Evolutionary conservation across 2,888 invertebrate genomes (phyloP).

Genomic region (Drepana falcataria): DNA sequence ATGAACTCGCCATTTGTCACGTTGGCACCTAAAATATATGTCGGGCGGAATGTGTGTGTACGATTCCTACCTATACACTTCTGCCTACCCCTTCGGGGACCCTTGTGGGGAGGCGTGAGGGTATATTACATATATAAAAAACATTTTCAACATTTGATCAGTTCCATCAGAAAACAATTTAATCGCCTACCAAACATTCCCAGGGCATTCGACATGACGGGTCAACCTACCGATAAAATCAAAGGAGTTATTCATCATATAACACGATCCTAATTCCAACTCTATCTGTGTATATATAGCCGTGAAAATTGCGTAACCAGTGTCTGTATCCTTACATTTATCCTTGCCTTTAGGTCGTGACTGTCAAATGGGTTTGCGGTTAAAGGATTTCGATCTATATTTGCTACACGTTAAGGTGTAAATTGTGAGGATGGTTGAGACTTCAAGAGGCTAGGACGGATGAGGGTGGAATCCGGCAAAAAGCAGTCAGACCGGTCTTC

Average conservation of each 20-base stretch:
- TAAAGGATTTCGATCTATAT: conserved; percentile 23
- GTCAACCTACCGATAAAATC: conserved; percentile 71
- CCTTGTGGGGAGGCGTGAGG: too few species aligned
- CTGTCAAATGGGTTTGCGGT: conserved; percentile 38
- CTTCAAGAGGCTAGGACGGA: conserved; percentile 37
- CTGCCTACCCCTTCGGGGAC: too few species aligned
- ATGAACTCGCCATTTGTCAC: too few species aligned
- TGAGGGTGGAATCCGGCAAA: conserved; percentile 71
- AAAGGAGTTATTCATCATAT: conserved; percentile 53
- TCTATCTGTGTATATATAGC: conserved; percentile 16
- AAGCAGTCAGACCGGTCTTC: conserved; percentile 65
- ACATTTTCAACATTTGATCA: too few species aligned
- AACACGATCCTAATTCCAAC: conserved; percentile 23
- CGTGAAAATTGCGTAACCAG: conserved; percentile 26
- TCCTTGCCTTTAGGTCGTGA: conserved; percentile 68
- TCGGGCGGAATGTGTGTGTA: too few species aligned
- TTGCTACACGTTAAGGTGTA: conserved; percentile 6
- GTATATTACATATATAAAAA: too few species aligned
- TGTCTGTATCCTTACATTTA: conserved; percentile 49
- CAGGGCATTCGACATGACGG: conserved; percentile 69
- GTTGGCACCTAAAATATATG: too few species aligned
- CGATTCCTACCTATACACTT: too few species aligned
- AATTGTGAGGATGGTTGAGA: conserved; percentile 11
- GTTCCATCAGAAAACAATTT: conserved; percentile 43
- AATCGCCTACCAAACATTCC: conserved; percentile 63